Conservation (phyloP, 2,888 invertebrate genomes). For the Cosmorhoe ocellata region DNA sequence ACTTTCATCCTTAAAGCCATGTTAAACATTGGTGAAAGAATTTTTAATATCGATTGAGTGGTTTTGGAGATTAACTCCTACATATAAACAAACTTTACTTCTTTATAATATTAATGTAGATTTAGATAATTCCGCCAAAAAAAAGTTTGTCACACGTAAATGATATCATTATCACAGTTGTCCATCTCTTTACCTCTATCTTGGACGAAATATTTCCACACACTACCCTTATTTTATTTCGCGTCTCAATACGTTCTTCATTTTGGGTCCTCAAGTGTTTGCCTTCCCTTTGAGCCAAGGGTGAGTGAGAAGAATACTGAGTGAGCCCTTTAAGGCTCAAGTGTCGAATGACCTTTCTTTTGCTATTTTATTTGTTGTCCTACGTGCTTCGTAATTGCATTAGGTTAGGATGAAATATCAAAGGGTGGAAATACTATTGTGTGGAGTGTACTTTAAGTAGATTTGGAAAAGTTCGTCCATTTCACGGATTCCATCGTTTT, state of each 20-base stretch:
- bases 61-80: too few relatives aligned
- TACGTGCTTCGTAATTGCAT: constrained; percentile 69
- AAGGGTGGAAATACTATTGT: constrained; percentile 24
- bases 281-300: constrained; percentile 65
- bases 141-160: constrained; percentile 3
- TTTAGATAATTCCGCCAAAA: too few relatives aligned
- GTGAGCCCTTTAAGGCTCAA: constrained; percentile 60
- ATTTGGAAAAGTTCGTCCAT: not conserved
- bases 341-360: constrained; percentile 72
- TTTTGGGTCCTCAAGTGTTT: constrained; percentile 56
- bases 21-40: too few relatives aligned
- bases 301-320: constrained; percentile 77
- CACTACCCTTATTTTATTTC: constrained; percentile 77
- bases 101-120: too few relatives aligned
- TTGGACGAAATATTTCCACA: constrained; percentile 46
- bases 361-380: constrained; percentile 78
- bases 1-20: too few relatives aligned
- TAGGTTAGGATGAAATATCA: constrained; percentile 45
- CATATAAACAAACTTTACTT: too few relatives aligned
- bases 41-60: too few relatives aligned
- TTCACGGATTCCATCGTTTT: not conserved
- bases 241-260: constrained; percentile 80
- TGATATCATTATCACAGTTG: constrained; percentile 2
- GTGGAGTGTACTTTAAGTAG: not conserved
- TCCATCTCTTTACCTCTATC: constrained; percentile 48